phyloP scores from a whole-genome alignment of 2,888 invertebrate genomes.

The Tenthredo mesomela region DNA sequence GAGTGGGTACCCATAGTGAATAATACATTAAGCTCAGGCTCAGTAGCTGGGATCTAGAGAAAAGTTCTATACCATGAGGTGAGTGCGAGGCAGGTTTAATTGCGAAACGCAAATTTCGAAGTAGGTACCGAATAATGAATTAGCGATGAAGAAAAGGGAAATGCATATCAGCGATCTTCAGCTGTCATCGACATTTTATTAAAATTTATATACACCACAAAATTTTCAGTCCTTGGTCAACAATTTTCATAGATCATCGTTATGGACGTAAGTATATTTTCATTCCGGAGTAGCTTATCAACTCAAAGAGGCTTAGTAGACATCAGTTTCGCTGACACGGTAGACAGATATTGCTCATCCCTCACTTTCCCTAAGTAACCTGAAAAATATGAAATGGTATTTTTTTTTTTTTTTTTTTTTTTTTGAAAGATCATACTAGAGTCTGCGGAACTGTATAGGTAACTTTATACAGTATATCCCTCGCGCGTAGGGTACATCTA shows the following conservation, averaged over 20 bases:
- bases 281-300: neutral
- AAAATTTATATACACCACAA: neutral
- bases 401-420: neutral
- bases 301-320: neutral
- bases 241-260: neutral
- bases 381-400: neutral
- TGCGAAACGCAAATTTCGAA: neutral
- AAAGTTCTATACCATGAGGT: neutral
- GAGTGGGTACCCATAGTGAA: neutral
- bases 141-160: neutral
- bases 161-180: slow-evolving; percentile 1
- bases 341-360: neutral
- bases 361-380: slow-evolving; percentile 7
- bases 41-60: neutral
- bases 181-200: neutral
- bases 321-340: neutral
- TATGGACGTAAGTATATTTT: slow-evolving; percentile 41
- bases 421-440: neutral
- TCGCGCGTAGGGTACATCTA: neutral
- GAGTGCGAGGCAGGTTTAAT: neutral
- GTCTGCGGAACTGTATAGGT: neutral
- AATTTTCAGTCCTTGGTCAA: slow-evolving; percentile 10
- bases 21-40: neutral
- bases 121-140: neutral
- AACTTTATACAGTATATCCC: neutral